phyloP scores from a whole-genome alignment of 1,140 invertebrate genomes.

The Drosophila nebulosa region DNA sequence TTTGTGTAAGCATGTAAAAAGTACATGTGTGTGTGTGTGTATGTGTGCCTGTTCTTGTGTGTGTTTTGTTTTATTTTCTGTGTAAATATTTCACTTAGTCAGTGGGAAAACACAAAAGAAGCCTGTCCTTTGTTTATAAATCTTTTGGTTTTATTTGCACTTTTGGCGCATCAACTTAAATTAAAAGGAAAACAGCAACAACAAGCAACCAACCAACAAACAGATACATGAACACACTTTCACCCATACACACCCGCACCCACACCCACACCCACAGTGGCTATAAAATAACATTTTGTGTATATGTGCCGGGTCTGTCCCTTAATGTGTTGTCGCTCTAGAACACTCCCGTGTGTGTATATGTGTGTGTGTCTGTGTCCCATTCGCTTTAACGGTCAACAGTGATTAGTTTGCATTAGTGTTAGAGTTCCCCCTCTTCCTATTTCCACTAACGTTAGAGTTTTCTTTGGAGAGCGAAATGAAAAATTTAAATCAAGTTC shows the following conservation, averaged over 20 bases:
- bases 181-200: constrained; percentile 59
- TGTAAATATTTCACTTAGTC: constrained; percentile 62
- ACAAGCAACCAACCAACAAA: constrained; percentile 27
- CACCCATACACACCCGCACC: constrained; percentile 12
- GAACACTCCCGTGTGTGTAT: constrained; percentile 9
- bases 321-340: constrained; percentile 27
- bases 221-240: constrained; percentile 14
- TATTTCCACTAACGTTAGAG: not conserved
- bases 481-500: constrained; percentile 64
- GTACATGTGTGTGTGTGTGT: not conserved
- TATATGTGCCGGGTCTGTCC: constrained; percentile 14
- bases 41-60: no score
- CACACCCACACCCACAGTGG: constrained; percentile 16
- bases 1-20: not conserved
- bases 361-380: constrained; percentile 34
- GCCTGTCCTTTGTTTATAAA: constrained; percentile 59
- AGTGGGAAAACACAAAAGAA: constrained; percentile 2
- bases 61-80: constrained; percentile 14
- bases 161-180: constrained; percentile 68
- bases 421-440: not conserved
- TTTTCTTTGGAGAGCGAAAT: constrained; percentile 39
- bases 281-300: constrained; percentile 47
- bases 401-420: constrained; percentile 71
- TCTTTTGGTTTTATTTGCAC: constrained; percentile 68
- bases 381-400: constrained; percentile 54